Evolutionary conservation across 2,113 vertebrate species (phyloP).

Genomic region (Ammodytes marinus): DNA sequence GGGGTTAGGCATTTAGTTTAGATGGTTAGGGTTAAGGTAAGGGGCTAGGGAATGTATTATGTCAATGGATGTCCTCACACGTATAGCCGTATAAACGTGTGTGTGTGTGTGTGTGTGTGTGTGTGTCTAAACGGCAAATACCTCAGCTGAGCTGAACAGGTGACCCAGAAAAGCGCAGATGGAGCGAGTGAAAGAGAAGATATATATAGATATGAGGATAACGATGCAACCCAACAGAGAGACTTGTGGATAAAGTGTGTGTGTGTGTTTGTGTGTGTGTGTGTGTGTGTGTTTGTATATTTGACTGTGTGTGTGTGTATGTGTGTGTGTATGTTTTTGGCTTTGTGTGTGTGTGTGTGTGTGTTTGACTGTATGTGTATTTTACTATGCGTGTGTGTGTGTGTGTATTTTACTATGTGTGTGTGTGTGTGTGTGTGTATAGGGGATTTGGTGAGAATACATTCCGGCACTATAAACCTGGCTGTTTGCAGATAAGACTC

Average conservation of each 20-base stretch:
- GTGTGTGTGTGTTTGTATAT: background rate
- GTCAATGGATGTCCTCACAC: too few relatives aligned
- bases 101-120: slow-evolving; percentile 48
- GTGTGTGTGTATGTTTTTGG: too few relatives aligned
- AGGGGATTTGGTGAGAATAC: slow-evolving; percentile 31
- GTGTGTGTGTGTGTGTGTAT: slow-evolving; percentile 22
- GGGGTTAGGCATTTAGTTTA: too few relatives aligned
- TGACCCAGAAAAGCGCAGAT: slow-evolving; percentile 77
- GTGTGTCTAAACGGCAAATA: slow-evolving; percentile 66
- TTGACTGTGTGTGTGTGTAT: too few relatives aligned
- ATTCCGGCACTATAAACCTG: slow-evolving; percentile 62
- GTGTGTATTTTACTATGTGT: too few relatives aligned
- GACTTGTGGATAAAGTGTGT: slow-evolving; percentile 57
- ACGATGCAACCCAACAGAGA: slow-evolving; percentile 66
- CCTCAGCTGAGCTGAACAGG: slow-evolving; percentile 70
- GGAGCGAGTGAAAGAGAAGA: slow-evolving; percentile 56
- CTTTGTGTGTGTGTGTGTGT: too few relatives aligned
- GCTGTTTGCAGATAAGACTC: slow-evolving; percentile 65
- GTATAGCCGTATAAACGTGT: background rate
- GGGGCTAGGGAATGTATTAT: too few relatives aligned
- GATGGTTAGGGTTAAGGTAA: too few relatives aligned
- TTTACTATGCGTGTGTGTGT: too few relatives aligned
- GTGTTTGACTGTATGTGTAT: too few relatives aligned
- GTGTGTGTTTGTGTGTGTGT: slow-evolving; percentile 24
- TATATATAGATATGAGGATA: slow-evolving; percentile 79